These are phyloP conservation scores for Dendrolimus punctatus DNA, from an alignment of 1,140 invertebrate species.

Conservation along the genomic window DNA sequence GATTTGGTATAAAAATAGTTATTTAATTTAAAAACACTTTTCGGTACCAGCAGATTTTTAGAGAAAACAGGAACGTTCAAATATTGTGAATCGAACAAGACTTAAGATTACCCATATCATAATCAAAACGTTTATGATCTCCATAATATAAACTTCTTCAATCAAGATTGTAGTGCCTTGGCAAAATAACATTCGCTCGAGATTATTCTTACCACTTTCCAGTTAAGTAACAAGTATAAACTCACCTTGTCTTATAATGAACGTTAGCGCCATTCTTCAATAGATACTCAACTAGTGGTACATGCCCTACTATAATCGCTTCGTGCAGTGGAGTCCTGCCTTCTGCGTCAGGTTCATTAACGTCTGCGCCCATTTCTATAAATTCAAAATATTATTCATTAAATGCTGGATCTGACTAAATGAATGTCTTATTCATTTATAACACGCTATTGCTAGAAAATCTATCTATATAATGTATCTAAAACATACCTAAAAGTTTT, in stretches of 20 bases:
- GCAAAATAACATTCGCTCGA: too few species aligned
- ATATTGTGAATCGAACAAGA: too few species aligned
- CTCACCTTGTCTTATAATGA: constrained; percentile 80
- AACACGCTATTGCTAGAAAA: neutral
- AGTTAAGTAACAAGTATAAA: neutral
- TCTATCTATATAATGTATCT: constrained; percentile 4
- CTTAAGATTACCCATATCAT: too few species aligned
- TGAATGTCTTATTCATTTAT: neutral
- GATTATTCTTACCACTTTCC: too few species aligned
- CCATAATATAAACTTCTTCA: too few species aligned
- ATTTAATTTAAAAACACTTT: too few species aligned
- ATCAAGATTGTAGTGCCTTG: too few species aligned
- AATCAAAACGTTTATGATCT: too few species aligned
- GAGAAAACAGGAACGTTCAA: too few species aligned
- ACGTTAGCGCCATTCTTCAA: constrained; percentile 88
- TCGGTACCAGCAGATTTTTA: too few species aligned
- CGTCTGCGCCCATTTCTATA: constrained; percentile 78
- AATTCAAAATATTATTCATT: neutral
- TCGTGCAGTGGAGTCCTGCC: constrained; percentile 87
- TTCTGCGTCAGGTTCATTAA: constrained; percentile 85
- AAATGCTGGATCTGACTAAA: too few species aligned
- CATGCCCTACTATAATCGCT: constrained; percentile 81
- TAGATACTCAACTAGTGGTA: constrained; percentile 80
- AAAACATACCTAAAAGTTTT: constrained; percentile 63
- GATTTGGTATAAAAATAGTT: too few species aligned